Evolutionary conservation across 2,797 vertebrate species (phyloP), one percentile per base, ranked within the genome.

Genomic region (Silurus lanzhouensis): DNA sequence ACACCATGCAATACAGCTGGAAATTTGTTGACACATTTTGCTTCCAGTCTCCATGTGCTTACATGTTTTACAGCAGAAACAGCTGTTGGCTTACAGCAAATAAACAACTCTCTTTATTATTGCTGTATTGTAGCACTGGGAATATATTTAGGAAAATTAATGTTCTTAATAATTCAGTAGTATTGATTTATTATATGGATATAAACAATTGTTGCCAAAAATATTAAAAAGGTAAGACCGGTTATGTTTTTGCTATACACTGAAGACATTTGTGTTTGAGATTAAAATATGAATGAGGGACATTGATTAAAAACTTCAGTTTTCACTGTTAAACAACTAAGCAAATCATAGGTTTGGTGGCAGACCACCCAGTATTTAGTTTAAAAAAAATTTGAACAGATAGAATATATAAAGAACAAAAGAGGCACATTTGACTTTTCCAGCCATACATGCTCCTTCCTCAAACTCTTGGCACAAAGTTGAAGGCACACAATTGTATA

Each of bases 11-110:
- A 63, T 82, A 75, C 55, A 64, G 64, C 79, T 81, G 14, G 87
- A 86, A 85, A 89, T 87, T 88, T 64, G 77, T 74, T 9, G 83
- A 85, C 86, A n/a, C 27, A 93, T 92, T 89, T 90, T 90, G 92
- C 92, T 91, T 87, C 83, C 87, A 89, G 90, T 87, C 90, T 91
- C 90, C 71, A 85, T 82, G 83, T 83, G 46, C 71, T 85, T 90
- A 57, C 58, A 46, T 81, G 76, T 63, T 85, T 89, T 57, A 79
- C 27, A 72, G 85, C 60, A 71, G 46, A 64, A 72, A 66, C 82
- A 86, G 85, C 81, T 86, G 85, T 57, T 72, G 66, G 81, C 44
- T 82, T 64, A 57, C 27, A 20, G 75, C 88, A 87, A 46, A 52
- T 80, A 64, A 84, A 38, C 74, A 83, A 70, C 52, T 63, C 78